Base-by-base conservation (phyloP, 2,888 invertebrate genomes). In the Sussaba pulchella region DNA sequence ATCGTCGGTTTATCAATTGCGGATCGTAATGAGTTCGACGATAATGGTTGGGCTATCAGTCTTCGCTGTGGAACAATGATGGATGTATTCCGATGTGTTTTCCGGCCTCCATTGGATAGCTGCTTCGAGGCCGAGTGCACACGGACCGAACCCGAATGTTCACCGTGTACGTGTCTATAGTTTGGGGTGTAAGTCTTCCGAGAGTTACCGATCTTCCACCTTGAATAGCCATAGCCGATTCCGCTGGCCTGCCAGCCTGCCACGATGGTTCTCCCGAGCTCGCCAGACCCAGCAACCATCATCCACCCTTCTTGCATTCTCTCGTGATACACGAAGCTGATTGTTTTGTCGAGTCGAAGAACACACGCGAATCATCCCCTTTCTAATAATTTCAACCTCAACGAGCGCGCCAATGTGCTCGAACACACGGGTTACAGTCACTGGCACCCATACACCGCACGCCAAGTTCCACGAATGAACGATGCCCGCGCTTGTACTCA, bases 21-120 rank as follows among this genome's bases (percentile, higher is more conserved):
- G 88, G 90, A 92, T 92, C 91, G 90, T 90, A 92, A 92, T 89
- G 91, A 91, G 91, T 90, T 89, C 88, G 87, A 88, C 91, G 91
- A 91, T 91, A 91, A 91, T 90, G 87, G 88, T 85, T 57, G 86
- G 85, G 88, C 89, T 89, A 91, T 91, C 91, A 90, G 90, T 90
- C 92, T 90, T 89, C 84, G 77, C 86, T 81, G 85, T 86, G 87
- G 83, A 91, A 91, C 92, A 89, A 92, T 92, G 92, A 92, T 91
- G 90, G 92, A 91, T 91, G 89, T 89, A 87, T 83, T 85, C 86
- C 83, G 84, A 82, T 81, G 84, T 83, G 89, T 89, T 90, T 89
- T 88, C 90, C 88, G 89, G 88, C 85, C 72, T 82, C 66, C 61
- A 5, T 63, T 61, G 76, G 54, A 57, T 63, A 45, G 31, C 36